A percentile compares a stretch with the other conserved stretches of the same genome.
These are phyloP conservation scores for Ligdia adustata DNA, from an alignment of 2,888 invertebrate genomes.

Conservation along the genomic window DNA sequence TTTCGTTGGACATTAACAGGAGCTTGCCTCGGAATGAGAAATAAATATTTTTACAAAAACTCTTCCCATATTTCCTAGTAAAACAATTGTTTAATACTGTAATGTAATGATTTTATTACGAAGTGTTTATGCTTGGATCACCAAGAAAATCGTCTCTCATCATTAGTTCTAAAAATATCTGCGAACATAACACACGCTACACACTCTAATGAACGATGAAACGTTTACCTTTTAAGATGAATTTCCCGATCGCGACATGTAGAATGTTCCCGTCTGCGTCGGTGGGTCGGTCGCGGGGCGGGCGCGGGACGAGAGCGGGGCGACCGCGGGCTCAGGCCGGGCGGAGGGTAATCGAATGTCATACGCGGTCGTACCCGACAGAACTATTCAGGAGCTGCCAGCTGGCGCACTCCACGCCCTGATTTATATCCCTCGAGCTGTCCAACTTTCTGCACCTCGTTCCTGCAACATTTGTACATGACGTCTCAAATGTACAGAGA, in stretches of 20 bases:
- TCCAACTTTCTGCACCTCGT: conserved; percentile 80
- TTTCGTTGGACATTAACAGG: too few species aligned
- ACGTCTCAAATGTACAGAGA: conserved; percentile 71
- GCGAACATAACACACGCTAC: too few species aligned
- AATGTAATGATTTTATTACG: too few species aligned
- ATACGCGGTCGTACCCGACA: conserved; percentile 70
- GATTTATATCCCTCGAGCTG: conserved; percentile 75
- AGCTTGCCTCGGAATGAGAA: too few species aligned
- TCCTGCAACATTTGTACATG: conserved; percentile 76
- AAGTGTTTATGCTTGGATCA: too few species aligned
- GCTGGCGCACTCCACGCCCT: conserved; percentile 62
- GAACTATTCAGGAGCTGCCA: conserved; percentile 69
- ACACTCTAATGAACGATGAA: conserved; percentile 26
- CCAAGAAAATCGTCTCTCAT: too few species aligned
- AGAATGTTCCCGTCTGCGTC: conserved; percentile 20
- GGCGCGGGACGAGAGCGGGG: conserved; percentile 21
- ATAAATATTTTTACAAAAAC: too few species aligned
- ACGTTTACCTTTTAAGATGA: conserved; percentile 31
- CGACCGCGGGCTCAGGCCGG: conserved; percentile 12
- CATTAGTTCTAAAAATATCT: too few species aligned
- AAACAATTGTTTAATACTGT: too few species aligned
- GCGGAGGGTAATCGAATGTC: conserved; percentile 74
- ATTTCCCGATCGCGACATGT: conserved; percentile 33
- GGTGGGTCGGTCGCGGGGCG: conserved; percentile 25
- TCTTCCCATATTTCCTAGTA: too few species aligned